Evolutionary conservation across 2,888 invertebrate genomes (phyloP).

Genomic region (Amphimallon solstitiale): DNA sequence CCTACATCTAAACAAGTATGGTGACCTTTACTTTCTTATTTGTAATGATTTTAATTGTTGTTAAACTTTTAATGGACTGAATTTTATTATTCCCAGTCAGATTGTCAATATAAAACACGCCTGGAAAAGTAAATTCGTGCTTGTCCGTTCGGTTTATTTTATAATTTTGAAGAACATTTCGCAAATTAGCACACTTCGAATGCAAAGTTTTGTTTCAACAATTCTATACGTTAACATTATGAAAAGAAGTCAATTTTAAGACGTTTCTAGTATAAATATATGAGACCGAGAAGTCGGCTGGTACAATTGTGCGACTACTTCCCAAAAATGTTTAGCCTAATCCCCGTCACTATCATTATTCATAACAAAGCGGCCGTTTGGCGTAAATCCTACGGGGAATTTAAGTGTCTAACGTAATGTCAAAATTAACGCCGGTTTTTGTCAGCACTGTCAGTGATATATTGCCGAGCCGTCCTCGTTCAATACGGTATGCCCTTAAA

Average conservation of each 20-base stretch:
- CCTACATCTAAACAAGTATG: too few species aligned
- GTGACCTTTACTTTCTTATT: too few species aligned
- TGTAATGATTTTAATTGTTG: too few species aligned
- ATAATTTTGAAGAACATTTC: too few species aligned
- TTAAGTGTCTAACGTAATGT: conserved; percentile 41
- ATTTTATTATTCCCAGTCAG: too few species aligned
- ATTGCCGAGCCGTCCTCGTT: conserved; percentile 46
- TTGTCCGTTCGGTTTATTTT: too few species aligned
- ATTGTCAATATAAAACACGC: too few species aligned
- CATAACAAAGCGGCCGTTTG: conserved; percentile 21
- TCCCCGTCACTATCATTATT: conserved; percentile 24
- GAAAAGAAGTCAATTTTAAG: not conserved
- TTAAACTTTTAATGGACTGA: too few species aligned
- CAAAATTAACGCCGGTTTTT: conserved; percentile 35
- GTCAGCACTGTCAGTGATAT: conserved; percentile 44
- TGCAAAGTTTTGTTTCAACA: too few species aligned
- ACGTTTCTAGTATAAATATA: not conserved
- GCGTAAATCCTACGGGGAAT: conserved; percentile 36
- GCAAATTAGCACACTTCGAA: too few species aligned
- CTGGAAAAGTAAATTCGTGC: too few species aligned
- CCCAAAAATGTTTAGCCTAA: conserved; percentile 20
- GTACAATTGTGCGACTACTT: not conserved
- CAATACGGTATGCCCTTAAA: conserved; percentile 46
- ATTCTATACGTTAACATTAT: too few species aligned
- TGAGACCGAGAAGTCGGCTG: conserved; percentile 6